phyloP scores from a whole-genome alignment of 2,113 vertebrate genomes.

The Phrynosoma blainvillii region DNA sequence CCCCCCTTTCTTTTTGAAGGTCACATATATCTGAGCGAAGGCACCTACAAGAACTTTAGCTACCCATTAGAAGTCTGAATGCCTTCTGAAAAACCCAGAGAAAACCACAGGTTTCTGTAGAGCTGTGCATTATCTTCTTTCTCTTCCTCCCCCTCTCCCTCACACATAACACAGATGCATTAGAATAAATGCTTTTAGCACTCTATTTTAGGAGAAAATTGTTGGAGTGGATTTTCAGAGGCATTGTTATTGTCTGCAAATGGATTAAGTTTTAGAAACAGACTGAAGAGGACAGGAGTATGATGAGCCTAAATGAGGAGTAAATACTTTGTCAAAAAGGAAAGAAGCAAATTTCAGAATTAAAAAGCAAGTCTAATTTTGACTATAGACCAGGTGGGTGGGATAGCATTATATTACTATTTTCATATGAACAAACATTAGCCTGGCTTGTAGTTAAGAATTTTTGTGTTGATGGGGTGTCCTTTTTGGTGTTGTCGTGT shows the following conservation, averaged over 20 bases:
- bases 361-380: not conserved
- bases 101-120: fast-evolving
- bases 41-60: constrained; percentile 51
- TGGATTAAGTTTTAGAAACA: constrained; percentile 12
- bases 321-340: not conserved
- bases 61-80: constrained; percentile 33
- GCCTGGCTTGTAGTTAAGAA: not conserved
- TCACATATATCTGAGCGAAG: constrained; percentile 29
- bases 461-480: not conserved
- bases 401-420: not conserved
- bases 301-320: not conserved
- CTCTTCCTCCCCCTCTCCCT: not conserved
- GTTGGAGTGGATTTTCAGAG: constrained; percentile 16
- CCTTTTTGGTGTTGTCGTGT: too few species aligned
- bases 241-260: not conserved
- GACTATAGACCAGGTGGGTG: too few species aligned
- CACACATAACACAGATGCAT: not conserved
- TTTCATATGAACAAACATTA: not conserved
- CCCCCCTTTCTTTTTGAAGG: constrained; percentile 43
- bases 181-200: constrained; percentile 36
- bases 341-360: not conserved
- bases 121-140: constrained; percentile 44
- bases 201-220: constrained; percentile 44
- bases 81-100: constrained; percentile 37
- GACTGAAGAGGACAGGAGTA: not conserved